Evolutionary conservation across 2,888 invertebrate species (phyloP).

Genomic region (Pilophorus perplexus): DNA sequence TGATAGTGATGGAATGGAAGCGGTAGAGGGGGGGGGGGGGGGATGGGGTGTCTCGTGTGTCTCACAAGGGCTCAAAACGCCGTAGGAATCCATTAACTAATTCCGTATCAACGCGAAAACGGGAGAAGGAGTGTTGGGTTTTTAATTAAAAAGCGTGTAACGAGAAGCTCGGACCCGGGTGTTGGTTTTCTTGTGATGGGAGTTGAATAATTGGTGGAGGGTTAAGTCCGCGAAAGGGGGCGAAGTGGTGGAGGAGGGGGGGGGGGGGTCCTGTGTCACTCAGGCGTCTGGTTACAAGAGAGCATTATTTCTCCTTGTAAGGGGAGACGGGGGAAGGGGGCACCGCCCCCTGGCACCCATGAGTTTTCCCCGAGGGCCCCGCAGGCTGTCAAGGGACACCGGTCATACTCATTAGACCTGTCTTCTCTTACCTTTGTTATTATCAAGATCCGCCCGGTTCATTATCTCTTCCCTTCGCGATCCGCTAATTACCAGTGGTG

Average conservation of each 20-base stretch:
- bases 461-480: constrained; percentile 30
- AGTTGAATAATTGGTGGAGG: constrained; percentile 40
- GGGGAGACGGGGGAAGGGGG: constrained; percentile 29
- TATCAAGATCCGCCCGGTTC: constrained; percentile 35
- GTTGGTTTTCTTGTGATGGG: constrained; percentile 43
- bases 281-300: constrained; percentile 42
- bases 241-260: constrained; percentile 2
- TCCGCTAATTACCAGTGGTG: constrained; percentile 26
- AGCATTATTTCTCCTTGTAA: constrained; percentile 43
- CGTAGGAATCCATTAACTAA: constrained; percentile 41
- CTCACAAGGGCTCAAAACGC: constrained; percentile 4
- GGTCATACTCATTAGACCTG: constrained; percentile 43
- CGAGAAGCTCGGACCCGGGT: constrained; percentile 43
- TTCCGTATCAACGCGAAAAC: constrained; percentile 39
- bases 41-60: background rate
- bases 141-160: constrained; percentile 44
- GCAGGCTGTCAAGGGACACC: constrained; percentile 39
- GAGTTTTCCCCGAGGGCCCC: background rate
- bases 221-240: too few species aligned
- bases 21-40: background rate
- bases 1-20: too few species aligned
- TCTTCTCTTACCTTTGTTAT: constrained; percentile 42
- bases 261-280: constrained; percentile 36
- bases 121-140: constrained; percentile 16
- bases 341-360: background rate